Evolutionary conservation across 1,140 invertebrate genomes (phyloP), one percentile per base, ranked within the genome.

Genomic region (Drosophila ohnishii): DNA sequence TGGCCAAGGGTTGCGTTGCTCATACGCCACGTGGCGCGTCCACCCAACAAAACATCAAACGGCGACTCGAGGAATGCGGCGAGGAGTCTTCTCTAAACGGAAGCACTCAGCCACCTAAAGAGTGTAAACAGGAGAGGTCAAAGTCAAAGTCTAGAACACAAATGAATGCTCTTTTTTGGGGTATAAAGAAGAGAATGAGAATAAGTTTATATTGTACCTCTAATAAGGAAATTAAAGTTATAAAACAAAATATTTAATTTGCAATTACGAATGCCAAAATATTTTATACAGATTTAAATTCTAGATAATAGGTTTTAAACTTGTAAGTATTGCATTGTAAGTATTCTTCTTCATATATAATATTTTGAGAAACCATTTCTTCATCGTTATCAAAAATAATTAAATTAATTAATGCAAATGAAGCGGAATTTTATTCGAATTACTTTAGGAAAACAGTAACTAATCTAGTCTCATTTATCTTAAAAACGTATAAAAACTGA

Each of bases 11-110:
- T 63, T 63, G 69, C 48, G 53, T 71, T 71, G 67, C 65, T 57
- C 67, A 81, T 78, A 86, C 70, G 82, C 78, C 78, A 74, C 78
- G 61, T 76, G 59, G 65, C 57, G 61, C 67, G 8, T 4, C 30
- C 19, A 1, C 8, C 8, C 32, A 50, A 25, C 14, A 22, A 58
- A 85, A 84, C 72, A 80, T 84, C 62, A 84, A 80, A 85, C 62
- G 66, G 56, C 47, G 42, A 58, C 65, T 74, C 56, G 48, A 56
- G 62, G 55, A 32, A 44, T 51, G 55, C 39, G 53, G 37, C 28
- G 30, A 7, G 39, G 32, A 28, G 5, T n/a, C 9, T 16, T 16
- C 8, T 32, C 53, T 60, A 81, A 81, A 69, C 80, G 80, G 59
- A 65, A 69, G 75, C 44, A 75, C 51, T 66, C 62, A 39, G 57